Evolutionary conservation across 1,140 invertebrate genomes (phyloP).

Genomic region (Panagrolaimus sp.): DNA sequence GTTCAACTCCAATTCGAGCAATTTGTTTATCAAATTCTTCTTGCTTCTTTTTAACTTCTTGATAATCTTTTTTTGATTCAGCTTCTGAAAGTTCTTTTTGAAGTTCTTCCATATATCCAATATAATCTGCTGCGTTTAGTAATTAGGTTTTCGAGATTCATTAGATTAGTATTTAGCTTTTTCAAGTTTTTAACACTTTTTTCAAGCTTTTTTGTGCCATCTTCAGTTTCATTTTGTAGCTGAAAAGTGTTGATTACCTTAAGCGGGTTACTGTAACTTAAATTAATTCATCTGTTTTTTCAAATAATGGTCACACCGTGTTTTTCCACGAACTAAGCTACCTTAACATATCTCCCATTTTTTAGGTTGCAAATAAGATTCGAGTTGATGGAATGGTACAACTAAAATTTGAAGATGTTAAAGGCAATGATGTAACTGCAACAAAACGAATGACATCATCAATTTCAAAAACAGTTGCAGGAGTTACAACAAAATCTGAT

Average conservation of each 20-base stretch:
- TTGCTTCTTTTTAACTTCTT: slow-evolving; percentile 23
- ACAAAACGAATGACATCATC: slow-evolving; percentile 44
- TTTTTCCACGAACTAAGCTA: no score
- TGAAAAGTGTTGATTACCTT: no score
- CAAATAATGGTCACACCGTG: no score
- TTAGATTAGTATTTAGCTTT: background rate
- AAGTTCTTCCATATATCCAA: background rate
- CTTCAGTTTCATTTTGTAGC: background rate
- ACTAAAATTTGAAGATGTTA: slow-evolving; percentile 47
- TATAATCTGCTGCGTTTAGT: background rate
- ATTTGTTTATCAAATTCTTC: slow-evolving; percentile 1
- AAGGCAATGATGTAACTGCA: slow-evolving; percentile 38
- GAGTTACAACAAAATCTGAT: slow-evolving; percentile 61
- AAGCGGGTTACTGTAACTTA: no score
- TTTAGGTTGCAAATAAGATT: slow-evolving; percentile 48
- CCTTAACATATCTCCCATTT: background rate
- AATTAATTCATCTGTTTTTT: no score
- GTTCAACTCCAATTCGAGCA: background rate
- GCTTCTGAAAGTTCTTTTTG: background rate
- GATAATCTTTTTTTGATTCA: background rate
- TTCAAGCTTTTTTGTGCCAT: background rate
- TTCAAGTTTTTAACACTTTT: background rate
- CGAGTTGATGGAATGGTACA: slow-evolving; percentile 49
- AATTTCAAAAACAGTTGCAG: slow-evolving; percentile 1
- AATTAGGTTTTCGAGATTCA: background rate